These are phyloP conservation scores for Oxyruncus cristatus DNA, from an alignment of 2,113 vertebrate genomes.

Conservation along the genomic window DNA sequence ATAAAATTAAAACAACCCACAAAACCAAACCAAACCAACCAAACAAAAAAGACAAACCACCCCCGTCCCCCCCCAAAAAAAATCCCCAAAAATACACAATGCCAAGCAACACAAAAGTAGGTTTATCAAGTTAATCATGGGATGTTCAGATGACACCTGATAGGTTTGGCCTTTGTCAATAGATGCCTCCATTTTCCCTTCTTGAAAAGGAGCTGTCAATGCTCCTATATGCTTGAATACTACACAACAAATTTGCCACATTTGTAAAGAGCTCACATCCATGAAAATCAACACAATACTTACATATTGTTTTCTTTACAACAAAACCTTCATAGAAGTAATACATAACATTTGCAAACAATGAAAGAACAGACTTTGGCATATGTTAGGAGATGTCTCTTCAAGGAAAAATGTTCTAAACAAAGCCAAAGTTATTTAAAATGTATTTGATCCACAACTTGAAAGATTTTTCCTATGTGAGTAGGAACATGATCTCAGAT, in stretches of 20 bases:
- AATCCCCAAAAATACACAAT: neutral
- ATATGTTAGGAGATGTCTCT: neutral
- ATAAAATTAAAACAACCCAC: neutral
- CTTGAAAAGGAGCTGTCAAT: neutral
- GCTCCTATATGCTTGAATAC: neutral
- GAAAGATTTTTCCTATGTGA: neutral
- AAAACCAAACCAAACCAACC: neutral
- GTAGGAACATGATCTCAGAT: neutral
- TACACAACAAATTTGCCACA: neutral
- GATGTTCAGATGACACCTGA: neutral
- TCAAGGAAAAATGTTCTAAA: neutral
- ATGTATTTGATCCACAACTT: neutral
- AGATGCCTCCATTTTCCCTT: neutral
- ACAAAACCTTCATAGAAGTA: neutral
- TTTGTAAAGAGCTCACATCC: neutral
- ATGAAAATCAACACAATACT: neutral
- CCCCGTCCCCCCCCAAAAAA: neutral
- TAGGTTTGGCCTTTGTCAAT: neutral
- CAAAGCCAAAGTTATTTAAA: neutral
- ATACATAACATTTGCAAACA: neutral
- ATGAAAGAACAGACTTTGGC: neutral
- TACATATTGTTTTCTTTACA: neutral
- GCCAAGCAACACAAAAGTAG: neutral
- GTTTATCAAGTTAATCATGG: neutral
- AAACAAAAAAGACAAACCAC: neutral